Percentiles rank a stretch among this genome's conserved stretches.
phyloP scores from a whole-genome alignment of 30 jellyfish, hydroid and myxozoan genomes.

The Mastigias papua region DNA sequence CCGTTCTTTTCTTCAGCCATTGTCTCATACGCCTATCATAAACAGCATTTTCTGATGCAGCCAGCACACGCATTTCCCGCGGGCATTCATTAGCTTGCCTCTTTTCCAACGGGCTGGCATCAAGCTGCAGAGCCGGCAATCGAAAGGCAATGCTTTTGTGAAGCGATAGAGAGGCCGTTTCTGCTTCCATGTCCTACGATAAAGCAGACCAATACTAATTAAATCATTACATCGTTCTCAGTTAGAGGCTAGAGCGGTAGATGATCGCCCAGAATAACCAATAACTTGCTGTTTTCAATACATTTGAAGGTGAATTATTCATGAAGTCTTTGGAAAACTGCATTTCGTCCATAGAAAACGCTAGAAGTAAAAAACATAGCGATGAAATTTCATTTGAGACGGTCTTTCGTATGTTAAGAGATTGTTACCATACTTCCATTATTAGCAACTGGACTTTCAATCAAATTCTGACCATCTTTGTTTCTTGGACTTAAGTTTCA shows the following conservation, averaged over 20 bases:
- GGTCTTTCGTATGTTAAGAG: not conserved
- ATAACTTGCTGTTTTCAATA: not conserved
- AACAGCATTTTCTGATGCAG: constrained; percentile 48
- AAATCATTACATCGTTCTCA: not conserved
- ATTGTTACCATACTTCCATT: not conserved
- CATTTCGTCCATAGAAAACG: not conserved
- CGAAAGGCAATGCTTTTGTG: constrained; percentile 56
- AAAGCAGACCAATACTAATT: not conserved
- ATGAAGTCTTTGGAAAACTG: not conserved
- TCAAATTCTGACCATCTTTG: not conserved
- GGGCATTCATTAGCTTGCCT: constrained; percentile 46
- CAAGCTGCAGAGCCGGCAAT: constrained; percentile 57
- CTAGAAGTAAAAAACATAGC: not conserved
- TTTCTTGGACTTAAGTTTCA: not conserved
- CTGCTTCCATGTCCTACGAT: constrained; percentile 42
- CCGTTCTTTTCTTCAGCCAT: constrained; percentile 28
- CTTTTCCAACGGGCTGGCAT: not conserved
- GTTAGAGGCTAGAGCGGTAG: not conserved
- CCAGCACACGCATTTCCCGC: constrained; percentile 70
- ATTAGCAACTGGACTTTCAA: not conserved
- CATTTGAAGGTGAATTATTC: not conserved
- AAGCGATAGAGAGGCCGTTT: not conserved
- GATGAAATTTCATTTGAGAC: not conserved
- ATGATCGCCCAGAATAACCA: not conserved
- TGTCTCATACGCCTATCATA: constrained; percentile 4